phyloP scores from a whole-genome alignment of 2,113 vertebrate species.

The Melanotaenia duboulayi region DNA sequence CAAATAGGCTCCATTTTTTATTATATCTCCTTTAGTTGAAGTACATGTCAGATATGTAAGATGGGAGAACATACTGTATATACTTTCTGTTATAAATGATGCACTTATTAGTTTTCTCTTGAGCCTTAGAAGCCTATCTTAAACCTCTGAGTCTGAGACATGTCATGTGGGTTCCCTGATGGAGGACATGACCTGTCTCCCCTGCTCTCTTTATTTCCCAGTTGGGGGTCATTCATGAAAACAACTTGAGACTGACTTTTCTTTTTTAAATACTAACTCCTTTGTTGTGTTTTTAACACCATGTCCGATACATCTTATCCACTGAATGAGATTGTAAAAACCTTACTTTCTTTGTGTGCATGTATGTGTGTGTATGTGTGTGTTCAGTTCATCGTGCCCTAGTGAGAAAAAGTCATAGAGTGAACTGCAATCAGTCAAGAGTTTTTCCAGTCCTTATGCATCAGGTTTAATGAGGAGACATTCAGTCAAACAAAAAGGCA shows the following conservation, averaged over 20 bases:
- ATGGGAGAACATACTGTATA: not conserved
- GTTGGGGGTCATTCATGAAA: conserved; percentile 68
- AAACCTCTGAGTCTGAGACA: conserved; percentile 34
- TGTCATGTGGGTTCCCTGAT: conserved; percentile 44
- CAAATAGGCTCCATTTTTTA: not conserved
- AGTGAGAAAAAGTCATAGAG: conserved; percentile 66
- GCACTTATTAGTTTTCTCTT: conserved; percentile 32
- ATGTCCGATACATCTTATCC: conserved; percentile 63
- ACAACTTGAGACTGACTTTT: conserved; percentile 67
- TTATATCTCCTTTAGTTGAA: not conserved
- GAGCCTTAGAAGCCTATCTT: conserved; percentile 38
- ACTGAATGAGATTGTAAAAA: conserved; percentile 55
- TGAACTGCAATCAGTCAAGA: conserved; percentile 75
- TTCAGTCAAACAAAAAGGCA: conserved; percentile 69
- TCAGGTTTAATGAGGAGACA: conserved; percentile 80
- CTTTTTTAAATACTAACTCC: conserved; percentile 52
- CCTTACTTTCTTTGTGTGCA: conserved; percentile 1
- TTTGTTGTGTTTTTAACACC: conserved; percentile 67
- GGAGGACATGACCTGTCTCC: conserved; percentile 60
- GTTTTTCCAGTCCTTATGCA: conserved; percentile 72
- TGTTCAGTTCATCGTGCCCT: conserved; percentile 39
- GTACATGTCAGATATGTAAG: not conserved
- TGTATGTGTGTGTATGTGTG: conserved; percentile 24
- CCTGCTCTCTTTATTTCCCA: conserved; percentile 58
- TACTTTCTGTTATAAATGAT: conserved; percentile 29